A percentile compares a stretch with the other conserved stretches of the same genome.
phyloP scores from a whole-genome alignment of 2,888 invertebrate genomes.

The Tryphoninae sp. region DNA sequence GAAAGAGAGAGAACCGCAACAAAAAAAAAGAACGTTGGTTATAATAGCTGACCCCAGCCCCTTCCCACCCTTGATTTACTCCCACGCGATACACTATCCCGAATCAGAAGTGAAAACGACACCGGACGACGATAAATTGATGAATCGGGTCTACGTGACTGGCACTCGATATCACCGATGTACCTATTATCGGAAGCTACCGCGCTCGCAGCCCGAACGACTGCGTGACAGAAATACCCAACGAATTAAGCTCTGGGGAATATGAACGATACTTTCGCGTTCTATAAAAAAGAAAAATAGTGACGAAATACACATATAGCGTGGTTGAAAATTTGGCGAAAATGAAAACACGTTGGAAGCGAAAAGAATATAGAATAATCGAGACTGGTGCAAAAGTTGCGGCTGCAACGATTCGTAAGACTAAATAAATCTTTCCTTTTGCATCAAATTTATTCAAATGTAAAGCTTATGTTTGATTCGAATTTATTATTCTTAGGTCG shows the following conservation, averaged over 20 bases:
- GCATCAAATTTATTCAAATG: neutral
- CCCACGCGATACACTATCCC: constrained; percentile 24
- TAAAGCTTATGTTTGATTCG: too few species aligned
- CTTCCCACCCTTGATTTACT: constrained; percentile 34
- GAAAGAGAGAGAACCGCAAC: constrained; percentile 34
- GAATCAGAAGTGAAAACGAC: constrained; percentile 64
- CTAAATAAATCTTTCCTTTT: neutral
- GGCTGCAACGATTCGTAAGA: neutral
- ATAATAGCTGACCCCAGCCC: constrained; percentile 13
- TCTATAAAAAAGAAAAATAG: neutral
- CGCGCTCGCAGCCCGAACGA: constrained; percentile 28
- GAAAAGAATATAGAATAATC: neutral
- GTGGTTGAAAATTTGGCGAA: neutral
- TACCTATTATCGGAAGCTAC: constrained; percentile 36
- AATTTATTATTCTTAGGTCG: too few species aligned
- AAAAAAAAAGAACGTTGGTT: constrained; percentile 31
- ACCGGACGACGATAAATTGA: constrained; percentile 69
- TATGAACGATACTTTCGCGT: neutral
- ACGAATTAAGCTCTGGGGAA: constrained; percentile 9
- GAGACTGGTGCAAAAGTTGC: neutral
- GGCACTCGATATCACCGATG: constrained; percentile 64
- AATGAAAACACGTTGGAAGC: neutral
- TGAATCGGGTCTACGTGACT: constrained; percentile 72
- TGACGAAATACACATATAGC: constrained; percentile 3
- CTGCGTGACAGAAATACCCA: constrained; percentile 58